phyloP scores from a whole-genome alignment of 2,113 vertebrate genomes.

The Theropithecus gelada region DNA sequence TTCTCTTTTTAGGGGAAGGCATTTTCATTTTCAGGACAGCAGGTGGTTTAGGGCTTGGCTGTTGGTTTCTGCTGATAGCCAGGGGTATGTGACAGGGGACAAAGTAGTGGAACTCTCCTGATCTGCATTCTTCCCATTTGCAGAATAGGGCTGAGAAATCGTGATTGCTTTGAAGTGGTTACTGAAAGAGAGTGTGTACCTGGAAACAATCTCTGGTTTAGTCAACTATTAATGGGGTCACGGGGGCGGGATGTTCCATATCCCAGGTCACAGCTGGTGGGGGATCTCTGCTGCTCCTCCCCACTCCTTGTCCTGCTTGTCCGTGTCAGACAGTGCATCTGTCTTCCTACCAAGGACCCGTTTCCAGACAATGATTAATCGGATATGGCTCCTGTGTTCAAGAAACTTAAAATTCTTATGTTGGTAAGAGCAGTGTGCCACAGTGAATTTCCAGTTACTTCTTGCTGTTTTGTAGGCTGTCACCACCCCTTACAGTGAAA shows the following conservation, averaged over 20 bases:
- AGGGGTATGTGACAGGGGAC: background rate
- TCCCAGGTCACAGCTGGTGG: background rate
- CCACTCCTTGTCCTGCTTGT: background rate
- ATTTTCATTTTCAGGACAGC: constrained; percentile 25
- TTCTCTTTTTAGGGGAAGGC: background rate
- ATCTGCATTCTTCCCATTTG: background rate
- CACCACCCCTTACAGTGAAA: background rate
- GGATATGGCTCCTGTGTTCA: background rate
- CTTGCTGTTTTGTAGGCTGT: background rate
- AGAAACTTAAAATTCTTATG: background rate
- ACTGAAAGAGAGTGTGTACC: background rate
- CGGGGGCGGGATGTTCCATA: accelerated
- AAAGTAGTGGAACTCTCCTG: background rate
- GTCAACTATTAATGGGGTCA: background rate
- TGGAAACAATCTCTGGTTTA: background rate
- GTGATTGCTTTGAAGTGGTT: background rate
- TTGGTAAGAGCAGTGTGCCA: background rate
- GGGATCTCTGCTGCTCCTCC: background rate
- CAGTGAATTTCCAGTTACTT: background rate
- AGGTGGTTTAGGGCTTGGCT: background rate
- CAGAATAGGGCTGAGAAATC: background rate
- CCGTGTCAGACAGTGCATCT: too few species aligned
- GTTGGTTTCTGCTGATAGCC: background rate
- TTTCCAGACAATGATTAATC: background rate
- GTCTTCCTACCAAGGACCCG: background rate